These are phyloP conservation scores for Grammomys dolichurus DNA, from an alignment of 2,113 vertebrate species.

Conservation along the genomic window DNA sequence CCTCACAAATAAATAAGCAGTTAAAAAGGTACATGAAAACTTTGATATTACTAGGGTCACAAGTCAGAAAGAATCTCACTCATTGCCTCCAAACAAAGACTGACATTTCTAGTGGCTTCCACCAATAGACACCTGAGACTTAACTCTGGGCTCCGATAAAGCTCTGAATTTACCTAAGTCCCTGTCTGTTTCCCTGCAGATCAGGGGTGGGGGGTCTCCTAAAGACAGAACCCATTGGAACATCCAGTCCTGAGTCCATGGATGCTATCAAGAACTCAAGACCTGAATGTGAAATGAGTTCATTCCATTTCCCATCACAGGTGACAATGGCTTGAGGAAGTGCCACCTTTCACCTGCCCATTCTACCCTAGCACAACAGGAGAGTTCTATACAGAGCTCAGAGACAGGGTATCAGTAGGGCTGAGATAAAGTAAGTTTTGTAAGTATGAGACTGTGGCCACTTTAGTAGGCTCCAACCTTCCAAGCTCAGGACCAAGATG, in stretches of 20 bases:
- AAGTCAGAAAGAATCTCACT: neutral
- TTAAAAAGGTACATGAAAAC: neutral
- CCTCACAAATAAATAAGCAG: neutral
- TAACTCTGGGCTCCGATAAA: neutral
- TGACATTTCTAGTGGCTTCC: neutral
- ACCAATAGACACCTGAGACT: neutral
- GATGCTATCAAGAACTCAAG: neutral
- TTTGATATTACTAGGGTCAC: neutral
- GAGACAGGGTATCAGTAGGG: neutral
- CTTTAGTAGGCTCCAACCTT: neutral
- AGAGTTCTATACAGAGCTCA: neutral
- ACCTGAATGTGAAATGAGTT: neutral
- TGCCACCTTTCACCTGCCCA: neutral
- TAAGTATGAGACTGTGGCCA: neutral
- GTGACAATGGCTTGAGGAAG: neutral
- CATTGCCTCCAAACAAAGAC: neutral
- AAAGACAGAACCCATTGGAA: neutral
- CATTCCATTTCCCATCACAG: neutral
- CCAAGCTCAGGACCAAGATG: neutral
- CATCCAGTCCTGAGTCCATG: neutral
- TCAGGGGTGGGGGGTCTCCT: neutral
- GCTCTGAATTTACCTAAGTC: neutral
- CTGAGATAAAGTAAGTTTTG: neutral
- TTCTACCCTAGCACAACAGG: neutral
- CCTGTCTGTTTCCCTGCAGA: neutral